Evolutionary conservation across 2,797 vertebrate species (phyloP).

Genomic region (Falco naumanni): DNA sequence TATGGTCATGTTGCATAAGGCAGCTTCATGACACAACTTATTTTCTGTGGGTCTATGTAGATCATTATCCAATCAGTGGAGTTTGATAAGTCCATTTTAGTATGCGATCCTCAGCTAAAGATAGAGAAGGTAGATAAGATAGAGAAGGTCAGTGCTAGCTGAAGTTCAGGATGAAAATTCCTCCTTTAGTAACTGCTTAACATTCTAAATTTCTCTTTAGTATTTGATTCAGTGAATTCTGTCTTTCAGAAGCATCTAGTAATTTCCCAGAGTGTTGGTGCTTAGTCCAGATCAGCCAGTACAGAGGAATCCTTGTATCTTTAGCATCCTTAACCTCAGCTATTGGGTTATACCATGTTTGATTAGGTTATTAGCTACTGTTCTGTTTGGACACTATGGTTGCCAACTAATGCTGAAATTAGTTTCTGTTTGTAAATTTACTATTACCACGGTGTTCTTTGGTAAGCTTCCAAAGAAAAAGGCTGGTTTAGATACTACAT

Average conservation of each 20-base stretch:
- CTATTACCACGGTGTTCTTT: neutral
- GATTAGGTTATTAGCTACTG: neutral
- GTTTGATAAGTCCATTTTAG: neutral
- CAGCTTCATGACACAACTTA: neutral
- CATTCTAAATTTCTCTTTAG: neutral
- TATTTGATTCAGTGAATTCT: neutral
- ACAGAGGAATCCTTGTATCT: neutral
- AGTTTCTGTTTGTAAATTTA: neutral
- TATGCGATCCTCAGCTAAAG: neutral
- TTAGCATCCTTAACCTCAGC: neutral
- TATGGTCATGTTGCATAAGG: rapidly evolving
- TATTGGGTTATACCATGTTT: neutral
- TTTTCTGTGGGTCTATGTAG: neutral
- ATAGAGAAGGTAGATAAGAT: neutral
- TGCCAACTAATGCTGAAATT: neutral
- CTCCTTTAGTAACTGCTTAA: neutral
- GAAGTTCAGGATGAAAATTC: neutral
- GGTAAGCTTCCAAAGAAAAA: neutral
- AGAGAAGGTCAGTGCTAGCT: neutral
- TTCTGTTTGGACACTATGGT: neutral
- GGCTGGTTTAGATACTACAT: neutral
- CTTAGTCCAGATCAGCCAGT: neutral
- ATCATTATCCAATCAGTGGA: neutral
- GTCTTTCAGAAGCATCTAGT: neutral
- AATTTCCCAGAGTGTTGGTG: neutral